Percentiles rank a stretch among this genome's conserved stretches.
Conservation (phyloP, 2,888 invertebrate genomes). For the Syrphus vitripennis region DNA sequence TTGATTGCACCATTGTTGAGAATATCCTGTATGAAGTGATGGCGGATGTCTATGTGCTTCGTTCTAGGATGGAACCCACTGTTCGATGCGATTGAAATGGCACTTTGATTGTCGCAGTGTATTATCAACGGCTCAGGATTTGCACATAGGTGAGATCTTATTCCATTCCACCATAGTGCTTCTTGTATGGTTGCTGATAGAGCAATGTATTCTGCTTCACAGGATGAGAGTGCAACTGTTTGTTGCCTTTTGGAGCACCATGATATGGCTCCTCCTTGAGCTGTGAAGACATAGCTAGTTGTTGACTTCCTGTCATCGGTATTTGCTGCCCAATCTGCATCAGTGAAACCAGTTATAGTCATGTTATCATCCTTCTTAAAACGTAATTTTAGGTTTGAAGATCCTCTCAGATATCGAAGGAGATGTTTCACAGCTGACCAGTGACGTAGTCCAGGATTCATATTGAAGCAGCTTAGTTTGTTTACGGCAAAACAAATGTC, state of each 20-base stretch:
- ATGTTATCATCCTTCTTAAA: neutral
- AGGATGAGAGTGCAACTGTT: neutral
- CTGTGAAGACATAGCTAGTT: no score
- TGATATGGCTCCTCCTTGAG: no score
- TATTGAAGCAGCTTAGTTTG: neutral
- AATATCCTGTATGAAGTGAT: no score
- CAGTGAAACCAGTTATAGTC: conserved; percentile 17
- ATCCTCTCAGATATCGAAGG: neutral
- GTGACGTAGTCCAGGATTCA: neutral
- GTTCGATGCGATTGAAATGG: no score
- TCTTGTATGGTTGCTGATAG: conserved; percentile 23
- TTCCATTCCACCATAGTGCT: neutral
- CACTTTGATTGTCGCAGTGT: no score
- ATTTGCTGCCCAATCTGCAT: conserved; percentile 39
- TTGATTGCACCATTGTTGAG: no score
- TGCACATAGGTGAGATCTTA: no score
- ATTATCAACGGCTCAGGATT: no score
- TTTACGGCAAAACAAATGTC: neutral
- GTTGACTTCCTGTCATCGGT: no score
- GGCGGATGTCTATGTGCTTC: no score
- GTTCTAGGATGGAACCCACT: no score
- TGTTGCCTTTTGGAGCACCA: conserved; percentile 39
- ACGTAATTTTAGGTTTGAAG: conserved; percentile 4
- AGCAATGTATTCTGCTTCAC: conserved; percentile 47
- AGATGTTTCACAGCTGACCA: neutral